Percentiles rank a stretch among this genome's conserved stretches.
Evolutionary conservation across 2,888 invertebrate species (phyloP).

Genomic region (Thera britannica): DNA sequence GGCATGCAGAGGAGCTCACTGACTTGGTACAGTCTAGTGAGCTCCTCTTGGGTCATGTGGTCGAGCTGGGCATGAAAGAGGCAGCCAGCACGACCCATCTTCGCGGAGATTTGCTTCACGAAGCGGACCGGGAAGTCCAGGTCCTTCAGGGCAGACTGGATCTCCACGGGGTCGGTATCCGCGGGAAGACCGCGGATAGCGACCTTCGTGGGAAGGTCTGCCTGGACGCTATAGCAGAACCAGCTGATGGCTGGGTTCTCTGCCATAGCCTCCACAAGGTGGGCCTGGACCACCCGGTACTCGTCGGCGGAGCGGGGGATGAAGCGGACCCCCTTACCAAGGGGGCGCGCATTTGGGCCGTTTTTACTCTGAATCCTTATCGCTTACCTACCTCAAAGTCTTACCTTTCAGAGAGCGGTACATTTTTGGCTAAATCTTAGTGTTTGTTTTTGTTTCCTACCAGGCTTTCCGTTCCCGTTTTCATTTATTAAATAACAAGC

Average conservation of each 20-base stretch:
- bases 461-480: no score
- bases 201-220: background rate
- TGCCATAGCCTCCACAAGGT: constrained; percentile 30
- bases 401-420: no score
- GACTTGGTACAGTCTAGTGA: background rate
- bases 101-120: background rate
- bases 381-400: no score
- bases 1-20: constrained; percentile 12
- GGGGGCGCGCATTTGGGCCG: no score
- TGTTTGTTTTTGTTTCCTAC: no score
- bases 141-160: constrained; percentile 2
- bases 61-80: constrained; percentile 11
- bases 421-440: no score
- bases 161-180: background rate
- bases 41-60: constrained; percentile 2
- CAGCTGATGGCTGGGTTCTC: constrained; percentile 23
- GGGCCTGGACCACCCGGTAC: constrained; percentile 33
- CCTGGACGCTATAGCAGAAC: constrained; percentile 35
- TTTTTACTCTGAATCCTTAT: no score
- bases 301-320: constrained; percentile 28
- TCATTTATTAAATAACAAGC: no score
- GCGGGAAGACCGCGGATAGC: background rate
- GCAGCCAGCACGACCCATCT: constrained; percentile 1
- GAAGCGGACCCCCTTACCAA: background rate
- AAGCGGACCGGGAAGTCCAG: constrained; percentile 9